Evolutionary conservation across 1,140 invertebrate genomes (phyloP).

Genomic region (Aphidius ervi): DNA sequence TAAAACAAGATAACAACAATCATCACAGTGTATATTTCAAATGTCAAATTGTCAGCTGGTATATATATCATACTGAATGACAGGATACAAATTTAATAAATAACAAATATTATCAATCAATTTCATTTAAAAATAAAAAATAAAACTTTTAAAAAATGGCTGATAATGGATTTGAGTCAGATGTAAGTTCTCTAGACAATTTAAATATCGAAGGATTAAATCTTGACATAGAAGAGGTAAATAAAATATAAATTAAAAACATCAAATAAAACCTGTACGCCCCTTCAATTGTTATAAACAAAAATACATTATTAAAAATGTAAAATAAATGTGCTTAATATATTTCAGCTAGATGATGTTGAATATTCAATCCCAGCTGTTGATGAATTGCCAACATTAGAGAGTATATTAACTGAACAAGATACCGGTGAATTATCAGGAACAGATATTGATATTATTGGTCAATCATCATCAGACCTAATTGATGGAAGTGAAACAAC

Average conservation of each 20-base stretch:
- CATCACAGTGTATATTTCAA: too few species aligned
- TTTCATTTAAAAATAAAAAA: neutral
- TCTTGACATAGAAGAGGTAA: constrained; percentile 66
- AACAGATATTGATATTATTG: constrained; percentile 55
- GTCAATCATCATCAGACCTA: constrained; percentile 36
- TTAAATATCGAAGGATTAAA: constrained; percentile 55
- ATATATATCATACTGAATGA: too few species aligned
- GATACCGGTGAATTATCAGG: constrained; percentile 60
- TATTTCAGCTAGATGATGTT: constrained; percentile 68
- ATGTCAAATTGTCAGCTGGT: too few species aligned
- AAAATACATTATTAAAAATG: neutral
- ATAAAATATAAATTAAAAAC: neutral
- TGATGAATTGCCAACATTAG: constrained; percentile 73
- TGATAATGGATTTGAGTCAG: constrained; percentile 58
- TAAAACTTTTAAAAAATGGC: constrained; percentile 41
- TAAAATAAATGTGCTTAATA: too few species aligned
- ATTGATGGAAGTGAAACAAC: constrained; percentile 46
- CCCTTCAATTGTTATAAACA: neutral
- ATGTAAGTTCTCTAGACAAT: constrained; percentile 64
- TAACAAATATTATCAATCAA: too few species aligned
- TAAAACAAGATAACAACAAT: too few species aligned
- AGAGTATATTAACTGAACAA: constrained; percentile 79
- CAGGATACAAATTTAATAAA: too few species aligned
- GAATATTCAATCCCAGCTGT: constrained; percentile 80
- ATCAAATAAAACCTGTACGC: too few species aligned